Evolutionary conservation across 2,797 vertebrate species (phyloP).

Genomic region (Mycteria americana): DNA sequence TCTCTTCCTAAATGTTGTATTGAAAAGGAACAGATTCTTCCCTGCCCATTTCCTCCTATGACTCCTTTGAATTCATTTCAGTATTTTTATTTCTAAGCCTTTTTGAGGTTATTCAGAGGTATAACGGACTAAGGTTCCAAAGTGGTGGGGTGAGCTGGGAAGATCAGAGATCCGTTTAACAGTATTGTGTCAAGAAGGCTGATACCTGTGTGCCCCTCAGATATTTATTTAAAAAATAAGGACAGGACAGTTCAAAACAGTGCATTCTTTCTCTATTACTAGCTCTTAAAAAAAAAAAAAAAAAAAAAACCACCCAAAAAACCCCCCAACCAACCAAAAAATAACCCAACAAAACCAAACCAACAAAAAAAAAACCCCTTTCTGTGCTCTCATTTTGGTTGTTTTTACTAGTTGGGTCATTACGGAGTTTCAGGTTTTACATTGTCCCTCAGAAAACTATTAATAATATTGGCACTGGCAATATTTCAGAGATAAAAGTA

Average conservation of each 20-base stretch:
- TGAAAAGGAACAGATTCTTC: constrained; percentile 45
- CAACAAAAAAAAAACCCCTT: too few relatives aligned
- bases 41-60: neutral
- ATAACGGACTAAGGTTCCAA: neutral
- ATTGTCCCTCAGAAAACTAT: neutral
- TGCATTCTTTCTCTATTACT: neutral
- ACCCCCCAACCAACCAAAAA: neutral
- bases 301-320: neutral
- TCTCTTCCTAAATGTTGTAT: constrained; percentile 16
- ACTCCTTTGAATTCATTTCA: neutral
- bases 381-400: neutral
- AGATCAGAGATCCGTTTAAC: neutral
- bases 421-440: neutral
- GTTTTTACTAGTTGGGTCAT: neutral
- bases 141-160: neutral
- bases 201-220: neutral
- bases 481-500: neutral
- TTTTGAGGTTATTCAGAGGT: neutral
- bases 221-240: neutral
- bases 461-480: neutral
- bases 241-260: neutral
- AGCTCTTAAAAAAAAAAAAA: neutral
- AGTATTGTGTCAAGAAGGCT: neutral
- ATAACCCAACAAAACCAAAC: neutral
- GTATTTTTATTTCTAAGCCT: constrained; percentile 12